Conservation (phyloP, 1,140 invertebrate species). For the Octopus bimaculoides region DNA sequence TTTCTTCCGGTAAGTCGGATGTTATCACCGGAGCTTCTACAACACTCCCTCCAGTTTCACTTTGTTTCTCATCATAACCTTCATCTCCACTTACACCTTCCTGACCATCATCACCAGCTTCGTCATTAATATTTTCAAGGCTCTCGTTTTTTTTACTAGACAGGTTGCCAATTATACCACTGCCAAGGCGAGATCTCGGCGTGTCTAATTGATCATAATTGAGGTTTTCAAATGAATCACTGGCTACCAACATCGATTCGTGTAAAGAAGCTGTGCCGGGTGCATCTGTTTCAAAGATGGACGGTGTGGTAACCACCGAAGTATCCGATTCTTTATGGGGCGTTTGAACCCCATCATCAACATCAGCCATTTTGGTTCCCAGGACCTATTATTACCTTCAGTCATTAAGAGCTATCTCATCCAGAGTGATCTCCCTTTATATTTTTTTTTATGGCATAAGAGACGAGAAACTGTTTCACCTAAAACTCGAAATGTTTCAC, state of each 20-base stretch:
- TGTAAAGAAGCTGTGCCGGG: slow-evolving; percentile 24
- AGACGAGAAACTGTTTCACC: not conserved
- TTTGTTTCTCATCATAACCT: slow-evolving; percentile 30
- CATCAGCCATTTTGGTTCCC: slow-evolving; percentile 2
- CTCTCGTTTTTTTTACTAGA: slow-evolving; percentile 16
- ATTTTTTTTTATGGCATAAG: not conserved
- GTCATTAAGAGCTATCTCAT: not conserved
- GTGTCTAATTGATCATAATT: slow-evolving; percentile 29
- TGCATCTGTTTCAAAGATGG: slow-evolving; percentile 13
- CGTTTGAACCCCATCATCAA: not conserved
- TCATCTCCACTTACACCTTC: slow-evolving; percentile 32
- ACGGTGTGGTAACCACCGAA: not conserved
- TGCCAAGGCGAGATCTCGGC: slow-evolving; percentile 39
- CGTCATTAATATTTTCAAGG: slow-evolving; percentile 21
- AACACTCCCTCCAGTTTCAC: slow-evolving; percentile 13
- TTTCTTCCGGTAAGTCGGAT: too few relatives aligned
- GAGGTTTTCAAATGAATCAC: slow-evolving; percentile 38
- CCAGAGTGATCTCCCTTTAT: not conserved
- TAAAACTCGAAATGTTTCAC: not conserved
- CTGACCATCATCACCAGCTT: slow-evolving; percentile 17
- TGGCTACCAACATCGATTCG: slow-evolving; percentile 32
- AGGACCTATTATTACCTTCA: not conserved
- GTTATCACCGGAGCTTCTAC: not conserved
- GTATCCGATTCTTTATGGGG: not conserved
- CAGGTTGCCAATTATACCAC: slow-evolving; percentile 28